phyloP scores from a whole-genome alignment of 2,888 invertebrate species.

The Reticulitermes lucifugus region DNA sequence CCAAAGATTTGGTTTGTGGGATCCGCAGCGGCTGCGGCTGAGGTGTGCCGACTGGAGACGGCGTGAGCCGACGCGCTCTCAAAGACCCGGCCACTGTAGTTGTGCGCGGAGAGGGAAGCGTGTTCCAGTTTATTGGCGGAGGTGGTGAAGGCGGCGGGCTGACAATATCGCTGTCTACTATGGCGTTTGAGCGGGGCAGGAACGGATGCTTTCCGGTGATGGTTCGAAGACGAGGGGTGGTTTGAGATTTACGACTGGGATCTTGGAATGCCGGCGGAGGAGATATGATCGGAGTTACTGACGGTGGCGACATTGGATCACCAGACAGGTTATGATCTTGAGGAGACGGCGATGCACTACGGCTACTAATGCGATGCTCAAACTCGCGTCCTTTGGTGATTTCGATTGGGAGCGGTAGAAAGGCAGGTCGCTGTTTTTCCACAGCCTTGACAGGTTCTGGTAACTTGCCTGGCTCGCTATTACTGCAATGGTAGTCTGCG shows the following conservation, averaged over 20 bases:
- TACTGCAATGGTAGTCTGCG: constrained; percentile 62
- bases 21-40: constrained; percentile 59
- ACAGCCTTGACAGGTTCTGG: constrained; percentile 51
- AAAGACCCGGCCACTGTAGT: constrained; percentile 31
- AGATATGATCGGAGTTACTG: constrained; percentile 77
- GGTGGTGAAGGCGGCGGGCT: constrained; percentile 66
- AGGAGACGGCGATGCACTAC: constrained; percentile 49
- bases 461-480: constrained; percentile 54
- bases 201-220: constrained; percentile 66
- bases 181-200: constrained; percentile 68
- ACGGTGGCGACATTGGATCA: constrained; percentile 70
- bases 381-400: constrained; percentile 47
- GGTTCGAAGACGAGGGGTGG: constrained; percentile 57
- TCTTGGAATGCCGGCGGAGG: constrained; percentile 76
- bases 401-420: constrained; percentile 48
- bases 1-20: constrained; percentile 68
- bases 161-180: constrained; percentile 67
- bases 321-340: constrained; percentile 48
- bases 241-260: constrained; percentile 51
- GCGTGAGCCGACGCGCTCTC: constrained; percentile 56
- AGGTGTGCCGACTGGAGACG: constrained; percentile 56
- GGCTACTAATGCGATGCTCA: constrained; percentile 45
- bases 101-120: constrained; percentile 58
- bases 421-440: constrained; percentile 51
- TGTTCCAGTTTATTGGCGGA: constrained; percentile 61